Evolutionary conservation across 1,140 invertebrate genomes (phyloP).

Genomic region (Brachionus rubens): DNA sequence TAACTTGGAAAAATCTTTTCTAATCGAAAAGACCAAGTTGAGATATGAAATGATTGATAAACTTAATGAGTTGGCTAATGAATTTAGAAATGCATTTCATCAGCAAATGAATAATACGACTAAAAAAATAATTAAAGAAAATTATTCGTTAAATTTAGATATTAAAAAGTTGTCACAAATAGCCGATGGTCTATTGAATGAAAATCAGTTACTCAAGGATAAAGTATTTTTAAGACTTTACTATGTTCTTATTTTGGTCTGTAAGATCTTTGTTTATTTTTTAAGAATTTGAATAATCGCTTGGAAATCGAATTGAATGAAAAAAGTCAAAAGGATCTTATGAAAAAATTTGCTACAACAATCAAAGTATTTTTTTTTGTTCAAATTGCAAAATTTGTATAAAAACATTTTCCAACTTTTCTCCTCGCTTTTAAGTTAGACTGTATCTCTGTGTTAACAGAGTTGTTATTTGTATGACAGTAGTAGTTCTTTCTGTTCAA

Average conservation of each 20-base stretch:
- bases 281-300: slow-evolving; percentile 10
- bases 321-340: background rate
- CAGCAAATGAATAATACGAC: slow-evolving; percentile 37
- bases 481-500: no score
- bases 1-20: slow-evolving; percentile 1
- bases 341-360: background rate
- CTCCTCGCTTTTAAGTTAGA: no score
- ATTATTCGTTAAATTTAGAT: slow-evolving; percentile 31
- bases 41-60: slow-evolving; percentile 36
- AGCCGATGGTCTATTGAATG: background rate
- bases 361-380: background rate
- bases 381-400: no score
- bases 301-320: background rate
- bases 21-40: slow-evolving; percentile 18
- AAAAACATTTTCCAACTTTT: no score
- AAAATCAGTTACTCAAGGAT: background rate
- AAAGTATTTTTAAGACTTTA: background rate
- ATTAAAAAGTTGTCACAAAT: slow-evolving; percentile 8
- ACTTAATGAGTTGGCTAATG: slow-evolving; percentile 12
- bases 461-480: no score
- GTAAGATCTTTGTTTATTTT: background rate
- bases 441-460: no score
- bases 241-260: background rate
- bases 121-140: slow-evolving; percentile 33
- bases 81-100: slow-evolving; percentile 38